Evolutionary conservation across 2,888 invertebrate genomes (phyloP), one percentile per base, ranked within the genome.

Genomic region (Hesperia comma): DNA sequence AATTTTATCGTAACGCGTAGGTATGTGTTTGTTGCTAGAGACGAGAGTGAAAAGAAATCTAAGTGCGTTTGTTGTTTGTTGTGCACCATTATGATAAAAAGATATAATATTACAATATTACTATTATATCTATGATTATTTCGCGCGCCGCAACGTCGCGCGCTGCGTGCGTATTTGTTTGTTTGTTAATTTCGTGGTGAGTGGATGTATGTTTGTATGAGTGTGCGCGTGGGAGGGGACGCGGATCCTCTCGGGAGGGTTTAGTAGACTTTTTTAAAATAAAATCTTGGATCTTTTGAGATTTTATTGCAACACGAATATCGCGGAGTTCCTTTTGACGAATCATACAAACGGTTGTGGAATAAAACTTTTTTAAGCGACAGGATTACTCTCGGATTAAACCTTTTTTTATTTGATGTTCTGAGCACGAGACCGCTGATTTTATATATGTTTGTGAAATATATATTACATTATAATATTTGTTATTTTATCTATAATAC

Each of bases 31-130:
- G 84, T 83, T 85, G 76, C 75, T 80, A 77, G 71, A 80, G 81
- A 77, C 80, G 83, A 81, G 83, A 82, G 82, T 81, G 82, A 85
- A 51, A 26, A 74, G 80, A 76, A 79, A 83, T 85, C 79, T 87
- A 84, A 81, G 87, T 80, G 90, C 90, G 89, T 85, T 82, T 86
- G 90, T 92, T 91, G 85, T 81, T 83, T 89, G 91, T 90, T 90
- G 85, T 83, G 83, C 90, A 90, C 90, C 85, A 81, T 88, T 82
- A 79, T 77, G 83, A 80, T 75, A 75, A 75, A 82, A 82, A 80
- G 77, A 77, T 77, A 77, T 73, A 51, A 51, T 51, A 51, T 21
- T 51, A 6, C 14, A 12, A 58, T 57, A 57, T 78, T 79, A 72
- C 76, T 70, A 69, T 69, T 74, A 72, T 77, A 74, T 79, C 78